Base-by-base conservation (phyloP, 2,113 vertebrate genomes). In the Mola mola region DNA sequence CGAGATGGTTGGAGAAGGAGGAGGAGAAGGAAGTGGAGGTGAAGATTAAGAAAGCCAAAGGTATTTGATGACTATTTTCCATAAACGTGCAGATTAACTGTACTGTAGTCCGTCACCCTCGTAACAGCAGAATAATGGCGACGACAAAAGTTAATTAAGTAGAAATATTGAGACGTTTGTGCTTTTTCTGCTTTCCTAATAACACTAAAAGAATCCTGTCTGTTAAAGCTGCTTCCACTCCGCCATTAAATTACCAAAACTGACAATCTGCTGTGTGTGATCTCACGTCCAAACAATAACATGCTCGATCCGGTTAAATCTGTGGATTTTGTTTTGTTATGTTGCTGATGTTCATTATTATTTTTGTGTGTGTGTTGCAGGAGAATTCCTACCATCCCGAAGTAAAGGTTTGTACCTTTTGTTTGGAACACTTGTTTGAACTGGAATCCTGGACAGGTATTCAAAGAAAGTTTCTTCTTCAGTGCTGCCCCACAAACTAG, bases 301-400 rank as follows among this genome's bases (percentile, higher is more conserved):
- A 12, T 1, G 20, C 2, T 9, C 33, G 1, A 62, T 15, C 4
- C 10, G 29, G 8, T 20, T 22, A 0, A 28, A 10, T 31, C 19
- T 29, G 17, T 3, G 2, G 11, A n/a, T 29, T 66, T 66, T 40
- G 0, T 16, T 20, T n/a, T 4, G 1, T 24, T 25, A 0, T 25
- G 6, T 28, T 20, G 5, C n/a, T 72, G 3, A 55, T 34, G 52
- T 46, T 0, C 1, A 0, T 40, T 19, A 31, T 5, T 48, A 5
- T 37, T 6, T 64, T 16, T 46, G 20, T 62, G 8, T 72, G 20
- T 41, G 8, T 72, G 20, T 41, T 80, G 2, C 44, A 92, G 91
- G 90, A 65, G 90, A 91, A 60, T 92, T 92, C 65, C 71, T 92
- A 15, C 91, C 91, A 8, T 78, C 90, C 11, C 84, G 90, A 66